Conservation (phyloP, 1,140 invertebrate genomes). For the Stratiolaelaps scimitus region DNA sequence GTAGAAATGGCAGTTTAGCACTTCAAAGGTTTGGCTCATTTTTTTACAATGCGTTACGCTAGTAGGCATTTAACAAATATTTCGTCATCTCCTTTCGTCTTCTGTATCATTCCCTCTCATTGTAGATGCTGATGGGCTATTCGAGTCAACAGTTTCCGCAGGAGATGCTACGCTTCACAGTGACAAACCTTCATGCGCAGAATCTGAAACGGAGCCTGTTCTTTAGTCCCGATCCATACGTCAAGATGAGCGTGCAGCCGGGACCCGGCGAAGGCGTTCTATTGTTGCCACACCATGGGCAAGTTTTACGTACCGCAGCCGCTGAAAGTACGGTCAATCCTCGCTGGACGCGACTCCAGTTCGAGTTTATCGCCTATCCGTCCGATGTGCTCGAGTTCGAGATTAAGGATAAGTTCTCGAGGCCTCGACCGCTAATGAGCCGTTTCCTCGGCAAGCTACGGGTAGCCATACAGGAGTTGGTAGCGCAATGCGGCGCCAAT, state of each 20-base stretch:
- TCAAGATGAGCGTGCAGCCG: conserved; percentile 44
- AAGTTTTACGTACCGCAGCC: conserved; percentile 41
- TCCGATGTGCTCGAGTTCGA: conserved; percentile 45
- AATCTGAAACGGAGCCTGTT: conserved; percentile 46
- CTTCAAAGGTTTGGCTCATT: too few relatives aligned
- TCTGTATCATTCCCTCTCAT: conserved; percentile 32
- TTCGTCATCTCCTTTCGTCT: too few relatives aligned
- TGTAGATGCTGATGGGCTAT: conserved; percentile 36
- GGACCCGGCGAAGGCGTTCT: conserved; percentile 38
- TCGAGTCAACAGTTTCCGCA: conserved; percentile 35
- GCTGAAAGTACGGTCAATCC: conserved; percentile 43
- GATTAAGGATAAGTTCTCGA: conserved; percentile 47
- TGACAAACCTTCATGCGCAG: conserved; percentile 42
- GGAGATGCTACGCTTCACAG: conserved; percentile 36
- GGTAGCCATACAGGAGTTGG: conserved; percentile 34
- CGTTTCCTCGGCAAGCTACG: conserved; percentile 44
- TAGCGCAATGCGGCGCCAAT: conserved; percentile 8
- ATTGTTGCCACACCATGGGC: conserved; percentile 41
- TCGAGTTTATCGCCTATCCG: conserved; percentile 41
- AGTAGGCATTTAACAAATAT: too few relatives aligned
- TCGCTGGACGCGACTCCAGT: conserved; percentile 41
- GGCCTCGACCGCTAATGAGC: conserved; percentile 45
- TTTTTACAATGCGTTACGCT: too few relatives aligned
- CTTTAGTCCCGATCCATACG: conserved; percentile 47
- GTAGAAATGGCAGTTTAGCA: too few relatives aligned